Conservation (phyloP, 2,113 vertebrate genomes). For the Chionodraco myersi region DNA sequence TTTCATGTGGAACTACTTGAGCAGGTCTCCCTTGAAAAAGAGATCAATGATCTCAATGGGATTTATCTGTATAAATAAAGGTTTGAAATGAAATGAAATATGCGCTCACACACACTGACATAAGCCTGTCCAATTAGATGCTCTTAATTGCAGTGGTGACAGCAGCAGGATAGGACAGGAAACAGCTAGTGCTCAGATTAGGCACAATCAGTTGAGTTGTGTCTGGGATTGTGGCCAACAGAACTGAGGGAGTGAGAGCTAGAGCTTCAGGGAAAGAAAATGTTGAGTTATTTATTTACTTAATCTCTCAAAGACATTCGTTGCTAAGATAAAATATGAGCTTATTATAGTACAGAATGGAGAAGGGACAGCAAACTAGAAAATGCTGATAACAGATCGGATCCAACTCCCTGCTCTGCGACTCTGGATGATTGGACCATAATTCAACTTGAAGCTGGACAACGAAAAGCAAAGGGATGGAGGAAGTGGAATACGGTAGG, state of each 20-base stretch:
- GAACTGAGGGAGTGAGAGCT: slow-evolving; percentile 17
- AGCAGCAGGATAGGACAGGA: slow-evolving; percentile 59
- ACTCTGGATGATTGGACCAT: slow-evolving; percentile 40
- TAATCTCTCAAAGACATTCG: slow-evolving; percentile 58
- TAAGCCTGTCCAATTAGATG: slow-evolving; percentile 69
- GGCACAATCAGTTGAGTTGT: slow-evolving; percentile 55
- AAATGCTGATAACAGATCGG: slow-evolving; percentile 40
- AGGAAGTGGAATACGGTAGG: slow-evolving; percentile 36
- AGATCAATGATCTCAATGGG: too few relatives aligned
- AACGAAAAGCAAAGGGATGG: slow-evolving; percentile 26
- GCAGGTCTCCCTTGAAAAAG: too few relatives aligned
- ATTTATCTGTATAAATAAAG: too few relatives aligned
- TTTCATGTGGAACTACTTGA: too few relatives aligned
- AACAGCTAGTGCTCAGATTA: slow-evolving; percentile 53
- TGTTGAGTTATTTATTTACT: slow-evolving; percentile 48
- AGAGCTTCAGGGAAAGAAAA: slow-evolving; percentile 49
- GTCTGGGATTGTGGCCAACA: slow-evolving; percentile 60
- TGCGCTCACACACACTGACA: slow-evolving; percentile 53
- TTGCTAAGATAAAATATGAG: slow-evolving; percentile 60
- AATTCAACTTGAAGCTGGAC: slow-evolving; percentile 49
- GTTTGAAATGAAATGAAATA: neutral
- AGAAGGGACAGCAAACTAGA: slow-evolving; percentile 8
- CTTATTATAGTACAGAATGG: neutral
- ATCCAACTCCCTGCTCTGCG: slow-evolving; percentile 20
- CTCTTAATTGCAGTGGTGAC: slow-evolving; percentile 69